Conservation (phyloP, 2,113 vertebrate genomes). For the Rissa tridactyla region DNA sequence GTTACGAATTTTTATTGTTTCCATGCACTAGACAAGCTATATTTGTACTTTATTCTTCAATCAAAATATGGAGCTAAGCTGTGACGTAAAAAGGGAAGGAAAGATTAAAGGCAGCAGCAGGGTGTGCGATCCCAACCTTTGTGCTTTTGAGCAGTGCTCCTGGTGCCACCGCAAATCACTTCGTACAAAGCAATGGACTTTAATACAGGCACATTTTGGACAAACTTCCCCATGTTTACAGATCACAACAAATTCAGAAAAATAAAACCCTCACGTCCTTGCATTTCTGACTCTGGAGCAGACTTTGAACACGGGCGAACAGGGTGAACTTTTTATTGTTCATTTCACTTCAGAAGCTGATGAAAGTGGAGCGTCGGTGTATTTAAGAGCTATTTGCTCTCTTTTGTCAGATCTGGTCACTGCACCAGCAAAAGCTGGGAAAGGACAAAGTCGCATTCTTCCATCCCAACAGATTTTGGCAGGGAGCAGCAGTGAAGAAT, state of each 20-base stretch:
- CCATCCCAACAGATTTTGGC: slow-evolving; percentile 28
- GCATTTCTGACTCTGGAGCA: not conserved
- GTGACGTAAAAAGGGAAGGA: not conserved
- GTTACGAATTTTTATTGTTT: not conserved
- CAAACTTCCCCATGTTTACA: not conserved
- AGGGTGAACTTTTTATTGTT: not conserved
- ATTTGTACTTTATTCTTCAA: not conserved
- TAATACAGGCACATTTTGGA: not conserved
- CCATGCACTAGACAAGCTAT: not conserved
- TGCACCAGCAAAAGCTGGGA: not conserved
- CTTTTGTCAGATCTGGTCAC: slow-evolving; percentile 39
- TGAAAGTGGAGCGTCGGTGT: not conserved
- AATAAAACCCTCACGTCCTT: not conserved
- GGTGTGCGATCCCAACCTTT: not conserved
- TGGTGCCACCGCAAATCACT: not conserved
- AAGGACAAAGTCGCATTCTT: slow-evolving; percentile 21
- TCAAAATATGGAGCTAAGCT: not conserved
- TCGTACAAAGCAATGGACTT: not conserved
- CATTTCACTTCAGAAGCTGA: slow-evolving; percentile 19
- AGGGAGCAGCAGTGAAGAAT: slow-evolving; percentile 21
- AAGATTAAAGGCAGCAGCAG: not conserved
- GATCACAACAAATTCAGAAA: not conserved
- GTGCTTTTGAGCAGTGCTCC: not conserved
- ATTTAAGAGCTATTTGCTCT: slow-evolving; percentile 37
- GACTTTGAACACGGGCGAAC: not conserved